Evolutionary conservation across 2,888 invertebrate species (phyloP).

Genomic region (Drosophila vallismaia): DNA sequence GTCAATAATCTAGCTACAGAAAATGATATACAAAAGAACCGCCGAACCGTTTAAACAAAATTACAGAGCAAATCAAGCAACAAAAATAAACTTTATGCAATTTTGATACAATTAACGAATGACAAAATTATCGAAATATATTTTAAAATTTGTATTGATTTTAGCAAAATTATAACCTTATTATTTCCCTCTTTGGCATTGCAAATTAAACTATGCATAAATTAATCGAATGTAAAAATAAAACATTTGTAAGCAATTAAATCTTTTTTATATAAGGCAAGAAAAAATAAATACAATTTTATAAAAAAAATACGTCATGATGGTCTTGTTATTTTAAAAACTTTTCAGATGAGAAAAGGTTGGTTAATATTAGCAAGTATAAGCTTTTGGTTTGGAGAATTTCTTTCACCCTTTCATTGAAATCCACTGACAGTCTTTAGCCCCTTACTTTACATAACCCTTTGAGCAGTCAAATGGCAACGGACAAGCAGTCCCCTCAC

Average conservation of each 20-base stretch:
- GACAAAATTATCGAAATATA: slow-evolving; percentile 40
- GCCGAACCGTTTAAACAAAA: slow-evolving; percentile 53
- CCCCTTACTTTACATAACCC: not conserved
- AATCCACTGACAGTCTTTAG: not conserved
- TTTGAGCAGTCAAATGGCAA: slow-evolving; percentile 10
- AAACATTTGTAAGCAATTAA: slow-evolving; percentile 59
- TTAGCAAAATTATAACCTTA: slow-evolving; percentile 68
- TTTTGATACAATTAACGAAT: slow-evolving; percentile 64
- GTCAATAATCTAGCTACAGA: slow-evolving; percentile 50
- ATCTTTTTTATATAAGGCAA: slow-evolving; percentile 63
- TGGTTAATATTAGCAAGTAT: not conserved
- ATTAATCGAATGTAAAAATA: slow-evolving; percentile 58
- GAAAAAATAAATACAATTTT: slow-evolving; percentile 75
- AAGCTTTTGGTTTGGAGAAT: too few relatives aligned
- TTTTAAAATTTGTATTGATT: slow-evolving; percentile 67
- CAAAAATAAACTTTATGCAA: slow-evolving; percentile 48
- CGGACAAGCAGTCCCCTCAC: not conserved
- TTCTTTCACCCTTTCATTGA: not conserved
- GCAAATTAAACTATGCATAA: slow-evolving; percentile 41
- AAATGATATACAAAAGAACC: slow-evolving; percentile 41
- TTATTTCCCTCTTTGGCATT: slow-evolving; percentile 46
- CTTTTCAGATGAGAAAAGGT: not conserved
- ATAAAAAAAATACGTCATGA: slow-evolving; percentile 41
- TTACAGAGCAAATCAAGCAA: slow-evolving; percentile 18
- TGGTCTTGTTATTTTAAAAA: not conserved